A percentile compares a stretch with the other conserved stretches of the same genome.
Conservation (phyloP, 2,888 invertebrate genomes). For the Rosalia funebris region DNA sequence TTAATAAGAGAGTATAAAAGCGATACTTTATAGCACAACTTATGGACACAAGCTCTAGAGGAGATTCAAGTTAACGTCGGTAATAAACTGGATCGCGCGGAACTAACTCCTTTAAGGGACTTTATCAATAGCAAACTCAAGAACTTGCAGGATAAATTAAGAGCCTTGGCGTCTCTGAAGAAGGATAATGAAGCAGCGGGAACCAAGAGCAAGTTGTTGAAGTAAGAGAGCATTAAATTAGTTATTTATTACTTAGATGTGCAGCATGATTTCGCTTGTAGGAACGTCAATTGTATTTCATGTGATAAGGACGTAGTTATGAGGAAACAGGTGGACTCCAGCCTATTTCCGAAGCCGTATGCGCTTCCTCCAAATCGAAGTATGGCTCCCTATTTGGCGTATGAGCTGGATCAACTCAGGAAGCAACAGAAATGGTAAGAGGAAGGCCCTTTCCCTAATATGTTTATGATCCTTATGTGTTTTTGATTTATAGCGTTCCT, state of each 20-base stretch:
- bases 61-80: constrained; percentile 76
- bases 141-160: constrained; percentile 71
- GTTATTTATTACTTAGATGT: no score
- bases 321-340: constrained; percentile 68
- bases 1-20: no score
- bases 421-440: constrained; percentile 66
- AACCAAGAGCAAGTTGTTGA: constrained; percentile 72
- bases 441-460: no score
- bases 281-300: constrained; percentile 79
- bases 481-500: no score
- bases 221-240: no score
- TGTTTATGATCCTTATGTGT: no score
- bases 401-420: constrained; percentile 72
- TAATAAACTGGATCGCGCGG: constrained; percentile 73
- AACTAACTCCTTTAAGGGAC: constrained; percentile 72
- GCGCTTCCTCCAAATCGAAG: constrained; percentile 69
- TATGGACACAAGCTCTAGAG: constrained; percentile 74
- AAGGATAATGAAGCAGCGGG: constrained; percentile 78
- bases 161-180: constrained; percentile 69
- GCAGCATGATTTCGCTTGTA: no score
- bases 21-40: constrained; percentile 71
- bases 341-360: constrained; percentile 65
- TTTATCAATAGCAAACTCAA: constrained; percentile 72
- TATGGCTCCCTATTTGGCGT: constrained; percentile 77
- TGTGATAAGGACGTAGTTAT: constrained; percentile 81